phyloP scores from a whole-genome alignment of 2,888 invertebrate genomes.

The Priocnemis perturbator region DNA sequence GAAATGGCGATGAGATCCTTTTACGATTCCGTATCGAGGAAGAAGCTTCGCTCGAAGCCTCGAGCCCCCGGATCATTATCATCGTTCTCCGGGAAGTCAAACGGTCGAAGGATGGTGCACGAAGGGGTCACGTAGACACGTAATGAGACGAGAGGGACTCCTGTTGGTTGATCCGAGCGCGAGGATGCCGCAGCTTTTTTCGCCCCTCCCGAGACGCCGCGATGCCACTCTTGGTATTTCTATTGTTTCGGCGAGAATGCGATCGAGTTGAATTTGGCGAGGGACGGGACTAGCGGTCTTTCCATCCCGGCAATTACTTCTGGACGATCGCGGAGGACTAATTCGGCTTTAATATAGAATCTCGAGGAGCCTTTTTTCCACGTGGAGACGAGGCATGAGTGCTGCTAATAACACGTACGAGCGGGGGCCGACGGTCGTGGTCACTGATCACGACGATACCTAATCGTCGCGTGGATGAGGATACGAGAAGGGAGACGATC shows the following conservation, averaged over 20 bases:
- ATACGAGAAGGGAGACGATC: conserved; percentile 10
- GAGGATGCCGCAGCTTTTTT: no score
- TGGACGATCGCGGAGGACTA: conserved; percentile 17
- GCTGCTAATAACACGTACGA: conserved; percentile 36
- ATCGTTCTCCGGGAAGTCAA: conserved; percentile 30
- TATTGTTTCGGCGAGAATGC: no score
- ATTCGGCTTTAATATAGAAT: conserved; percentile 24
- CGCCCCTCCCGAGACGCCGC: no score
- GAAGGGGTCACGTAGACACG: no score
- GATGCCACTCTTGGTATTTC: no score
- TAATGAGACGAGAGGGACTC: no score
- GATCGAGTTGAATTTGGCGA: no score
- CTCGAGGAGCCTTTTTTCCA: conserved; percentile 20
- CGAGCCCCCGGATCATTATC: conserved; percentile 27
- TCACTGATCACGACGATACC: conserved; percentile 34
- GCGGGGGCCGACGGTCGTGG: conserved; percentile 18
- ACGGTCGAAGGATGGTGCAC: conserved; percentile 1
- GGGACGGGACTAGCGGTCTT: no score
- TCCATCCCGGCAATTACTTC: no score
- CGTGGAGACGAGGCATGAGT: conserved; percentile 22
- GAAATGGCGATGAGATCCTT: conserved; percentile 37
- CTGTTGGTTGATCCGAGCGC: no score
- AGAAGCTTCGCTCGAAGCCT: conserved; percentile 19
- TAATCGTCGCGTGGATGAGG: conserved; percentile 28
- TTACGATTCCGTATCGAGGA: conserved; percentile 29